phyloP scores from a whole-genome alignment of 2,888 invertebrate genomes.

The Micropterix aruncella region DNA sequence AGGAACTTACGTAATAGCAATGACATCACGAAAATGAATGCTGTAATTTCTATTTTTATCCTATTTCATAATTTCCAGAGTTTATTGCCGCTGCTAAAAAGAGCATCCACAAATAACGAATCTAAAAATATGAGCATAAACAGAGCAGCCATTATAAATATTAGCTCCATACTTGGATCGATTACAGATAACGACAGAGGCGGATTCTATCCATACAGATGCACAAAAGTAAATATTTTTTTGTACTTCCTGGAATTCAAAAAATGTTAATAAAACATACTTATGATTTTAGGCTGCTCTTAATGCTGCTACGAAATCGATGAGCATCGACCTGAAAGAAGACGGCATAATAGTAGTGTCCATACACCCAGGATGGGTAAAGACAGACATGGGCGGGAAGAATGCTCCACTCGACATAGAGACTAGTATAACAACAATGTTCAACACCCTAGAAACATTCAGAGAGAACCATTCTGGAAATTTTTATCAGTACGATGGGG shows the following conservation, averaged over 20 bases:
- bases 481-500: conserved; percentile 68
- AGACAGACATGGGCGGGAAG: conserved; percentile 78
- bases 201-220: conserved; percentile 72
- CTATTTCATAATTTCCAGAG: conserved; percentile 33
- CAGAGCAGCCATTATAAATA: conserved; percentile 67
- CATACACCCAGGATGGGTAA: conserved; percentile 87
- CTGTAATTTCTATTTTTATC: no score
- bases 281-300: conserved; percentile 53
- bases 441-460: conserved; percentile 48
- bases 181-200: conserved; percentile 61
- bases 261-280: conserved; percentile 3
- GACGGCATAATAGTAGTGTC: conserved; percentile 59
- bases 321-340: conserved; percentile 66
- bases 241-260: neutral
- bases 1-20: no score
- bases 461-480: conserved; percentile 55
- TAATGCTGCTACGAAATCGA: conserved; percentile 74
- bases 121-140: conserved; percentile 39
- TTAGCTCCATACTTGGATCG: conserved; percentile 72
- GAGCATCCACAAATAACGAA: conserved; percentile 44
- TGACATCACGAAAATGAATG: no score
- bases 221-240: conserved; percentile 56
- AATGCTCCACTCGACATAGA: conserved; percentile 62
- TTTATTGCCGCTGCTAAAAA: conserved; percentile 55
- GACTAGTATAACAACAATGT: conserved; percentile 48